Conservation (phyloP, 2,888 invertebrate species). For the Octodonta nipae region DNA sequence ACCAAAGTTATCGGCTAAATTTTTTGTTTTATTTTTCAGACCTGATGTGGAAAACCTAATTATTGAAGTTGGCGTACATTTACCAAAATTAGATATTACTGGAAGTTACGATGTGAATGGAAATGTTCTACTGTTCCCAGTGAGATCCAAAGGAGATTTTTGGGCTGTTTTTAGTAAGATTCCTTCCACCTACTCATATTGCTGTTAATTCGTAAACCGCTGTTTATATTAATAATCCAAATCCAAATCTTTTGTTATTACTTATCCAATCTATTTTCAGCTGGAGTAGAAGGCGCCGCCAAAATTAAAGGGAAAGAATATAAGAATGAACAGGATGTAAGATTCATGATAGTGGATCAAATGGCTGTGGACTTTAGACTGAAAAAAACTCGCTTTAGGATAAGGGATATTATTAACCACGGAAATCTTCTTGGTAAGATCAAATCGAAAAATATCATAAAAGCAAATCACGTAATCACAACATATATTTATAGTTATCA, state of each 20-base stretch:
- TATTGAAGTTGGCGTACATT: slow-evolving; percentile 46
- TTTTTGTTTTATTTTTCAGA: slow-evolving; percentile 35
- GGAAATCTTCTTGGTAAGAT: slow-evolving; percentile 59
- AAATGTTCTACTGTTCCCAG: slow-evolving; percentile 63
- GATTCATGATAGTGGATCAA: slow-evolving; percentile 55
- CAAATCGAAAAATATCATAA: background rate
- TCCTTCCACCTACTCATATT: too few relatives aligned
- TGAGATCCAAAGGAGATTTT: slow-evolving; percentile 66
- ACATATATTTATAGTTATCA: too few relatives aligned
- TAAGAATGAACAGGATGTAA: slow-evolving; percentile 42
- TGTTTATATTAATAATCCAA: too few relatives aligned
- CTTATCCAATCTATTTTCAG: too few relatives aligned
- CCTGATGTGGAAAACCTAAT: slow-evolving; percentile 47
- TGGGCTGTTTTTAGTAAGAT: slow-evolving; percentile 67
- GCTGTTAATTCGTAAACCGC: too few relatives aligned
- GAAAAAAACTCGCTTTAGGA: slow-evolving; percentile 54
- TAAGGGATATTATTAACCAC: slow-evolving; percentile 58
- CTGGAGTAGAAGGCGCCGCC: slow-evolving; percentile 55
- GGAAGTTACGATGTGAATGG: slow-evolving; percentile 67
- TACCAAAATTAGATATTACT: slow-evolving; percentile 60
- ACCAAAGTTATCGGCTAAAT: too few relatives aligned
- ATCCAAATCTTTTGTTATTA: background rate
- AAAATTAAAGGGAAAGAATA: slow-evolving; percentile 57
- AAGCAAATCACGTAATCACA: background rate
- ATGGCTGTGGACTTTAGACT: slow-evolving; percentile 59